These are phyloP conservation scores for Drosophila pachea DNA, from an alignment of 1,140 invertebrate genomes.

Conservation along the genomic window DNA sequence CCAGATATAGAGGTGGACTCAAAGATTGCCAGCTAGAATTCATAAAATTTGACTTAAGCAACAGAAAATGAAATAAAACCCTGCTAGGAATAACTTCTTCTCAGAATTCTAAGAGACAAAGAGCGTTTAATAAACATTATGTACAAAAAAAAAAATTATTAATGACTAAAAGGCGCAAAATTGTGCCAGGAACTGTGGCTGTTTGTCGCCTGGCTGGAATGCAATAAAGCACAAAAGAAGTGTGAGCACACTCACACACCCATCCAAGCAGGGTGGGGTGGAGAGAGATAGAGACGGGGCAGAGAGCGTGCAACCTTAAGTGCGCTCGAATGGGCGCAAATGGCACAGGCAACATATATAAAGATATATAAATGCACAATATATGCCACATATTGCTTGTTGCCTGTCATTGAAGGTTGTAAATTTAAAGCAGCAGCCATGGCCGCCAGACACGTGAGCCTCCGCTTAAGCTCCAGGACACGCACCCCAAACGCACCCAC, in stretches of 20 bases:
- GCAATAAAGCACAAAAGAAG: slow-evolving; percentile 18
- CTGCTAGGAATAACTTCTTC: too few relatives aligned
- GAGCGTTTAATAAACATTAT: neutral
- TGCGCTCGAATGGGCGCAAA: slow-evolving; percentile 5
- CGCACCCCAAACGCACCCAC: neutral
- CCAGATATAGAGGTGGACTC: too few relatives aligned
- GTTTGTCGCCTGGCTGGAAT: slow-evolving; percentile 2
- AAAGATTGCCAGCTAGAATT: too few relatives aligned
- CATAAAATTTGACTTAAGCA: too few relatives aligned
- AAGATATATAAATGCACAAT: slow-evolving; percentile 10
- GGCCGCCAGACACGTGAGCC: slow-evolving; percentile 44
- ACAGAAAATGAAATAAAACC: too few relatives aligned
- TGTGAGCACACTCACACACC: neutral
- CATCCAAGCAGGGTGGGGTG: too few relatives aligned
- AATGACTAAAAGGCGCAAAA: neutral
- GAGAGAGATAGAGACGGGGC: neutral
- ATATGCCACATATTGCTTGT: slow-evolving; percentile 13
- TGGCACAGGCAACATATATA: neutral
- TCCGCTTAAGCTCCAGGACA: slow-evolving; percentile 41
- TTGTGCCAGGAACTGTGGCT: neutral
- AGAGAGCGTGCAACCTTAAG: neutral
- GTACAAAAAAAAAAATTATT: neutral
- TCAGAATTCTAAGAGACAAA: neutral
- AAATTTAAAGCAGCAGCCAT: slow-evolving; percentile 50
- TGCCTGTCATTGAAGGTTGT: slow-evolving; percentile 16